A percentile compares a stretch with the other conserved stretches of the same genome.
These are phyloP conservation scores for Meriones unguiculatus DNA, from an alignment of 2,113 vertebrate species.

Conservation along the genomic window DNA sequence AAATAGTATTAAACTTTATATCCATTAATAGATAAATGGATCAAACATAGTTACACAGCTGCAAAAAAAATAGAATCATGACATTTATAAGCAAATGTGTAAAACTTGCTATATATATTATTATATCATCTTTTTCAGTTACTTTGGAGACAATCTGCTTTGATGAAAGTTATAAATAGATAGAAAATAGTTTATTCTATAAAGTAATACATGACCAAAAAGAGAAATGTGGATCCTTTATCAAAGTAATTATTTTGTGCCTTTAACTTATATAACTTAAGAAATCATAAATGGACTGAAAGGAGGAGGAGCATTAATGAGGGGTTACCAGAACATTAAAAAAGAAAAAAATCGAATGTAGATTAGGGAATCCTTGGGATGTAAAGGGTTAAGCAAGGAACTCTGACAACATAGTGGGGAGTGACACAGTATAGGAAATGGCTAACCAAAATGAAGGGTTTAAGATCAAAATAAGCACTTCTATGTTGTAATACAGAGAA, in stretches of 20 bases:
- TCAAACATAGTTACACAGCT: background rate
- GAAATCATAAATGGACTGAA: background rate
- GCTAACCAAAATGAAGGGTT: background rate
- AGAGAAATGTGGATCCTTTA: no score
- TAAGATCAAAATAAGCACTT: background rate
- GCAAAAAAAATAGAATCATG: background rate
- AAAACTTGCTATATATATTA: background rate
- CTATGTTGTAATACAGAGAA: background rate
- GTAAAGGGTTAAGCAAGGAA: background rate
- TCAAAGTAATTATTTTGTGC: background rate
- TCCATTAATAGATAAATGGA: background rate
- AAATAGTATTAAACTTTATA: background rate
- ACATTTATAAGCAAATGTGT: background rate
- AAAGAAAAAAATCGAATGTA: background rate
- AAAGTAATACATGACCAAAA: background rate
- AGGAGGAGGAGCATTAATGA: no score
- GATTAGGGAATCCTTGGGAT: background rate
- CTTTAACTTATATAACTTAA: background rate
- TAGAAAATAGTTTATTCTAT: background rate
- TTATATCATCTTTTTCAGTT: background rate
- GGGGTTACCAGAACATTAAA: background rate
- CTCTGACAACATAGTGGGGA: background rate
- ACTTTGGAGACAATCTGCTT: background rate
- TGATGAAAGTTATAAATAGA: background rate
- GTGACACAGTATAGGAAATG: background rate